Percentiles rank a stretch among this genome's conserved stretches.
These are phyloP conservation scores for Prunella himalayana DNA, from an alignment of 2,113 vertebrate genomes.

Conservation along the genomic window DNA sequence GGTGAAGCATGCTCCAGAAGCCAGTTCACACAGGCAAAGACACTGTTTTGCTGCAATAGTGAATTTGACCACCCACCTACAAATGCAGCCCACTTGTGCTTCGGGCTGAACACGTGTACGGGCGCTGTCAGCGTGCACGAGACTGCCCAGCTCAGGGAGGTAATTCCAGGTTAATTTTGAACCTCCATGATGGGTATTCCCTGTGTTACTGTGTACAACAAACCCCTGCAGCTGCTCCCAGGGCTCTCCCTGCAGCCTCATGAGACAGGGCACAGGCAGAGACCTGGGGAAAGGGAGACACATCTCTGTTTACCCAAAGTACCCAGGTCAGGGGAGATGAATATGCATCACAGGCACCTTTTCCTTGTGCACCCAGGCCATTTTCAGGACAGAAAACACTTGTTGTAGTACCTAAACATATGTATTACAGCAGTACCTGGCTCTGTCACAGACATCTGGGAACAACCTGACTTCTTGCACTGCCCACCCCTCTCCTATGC, in stretches of 20 bases:
- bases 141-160: background rate
- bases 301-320: background rate
- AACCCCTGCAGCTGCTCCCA: background rate
- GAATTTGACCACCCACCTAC: background rate
- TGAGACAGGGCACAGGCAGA: background rate
- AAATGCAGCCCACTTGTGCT: background rate
- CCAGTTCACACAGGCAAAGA: background rate
- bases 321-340: background rate
- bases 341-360: background rate
- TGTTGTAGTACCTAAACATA: background rate
- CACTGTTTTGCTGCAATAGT: rapidly evolving
- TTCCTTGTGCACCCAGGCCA: background rate
- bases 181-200: rapidly evolving
- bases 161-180: background rate
- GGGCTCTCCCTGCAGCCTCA: background rate
- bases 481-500: background rate
- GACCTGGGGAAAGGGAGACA: background rate
- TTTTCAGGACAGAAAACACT: constrained; percentile 2
- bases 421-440: background rate
- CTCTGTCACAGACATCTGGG: background rate
- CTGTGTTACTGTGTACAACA: background rate
- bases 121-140: rapidly evolving
- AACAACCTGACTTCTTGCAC: background rate
- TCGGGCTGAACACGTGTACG: rapidly evolving
- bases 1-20: background rate